Evolutionary conservation across 2,113 vertebrate genomes (phyloP).

Genomic region (Halichoerus grypus): DNA sequence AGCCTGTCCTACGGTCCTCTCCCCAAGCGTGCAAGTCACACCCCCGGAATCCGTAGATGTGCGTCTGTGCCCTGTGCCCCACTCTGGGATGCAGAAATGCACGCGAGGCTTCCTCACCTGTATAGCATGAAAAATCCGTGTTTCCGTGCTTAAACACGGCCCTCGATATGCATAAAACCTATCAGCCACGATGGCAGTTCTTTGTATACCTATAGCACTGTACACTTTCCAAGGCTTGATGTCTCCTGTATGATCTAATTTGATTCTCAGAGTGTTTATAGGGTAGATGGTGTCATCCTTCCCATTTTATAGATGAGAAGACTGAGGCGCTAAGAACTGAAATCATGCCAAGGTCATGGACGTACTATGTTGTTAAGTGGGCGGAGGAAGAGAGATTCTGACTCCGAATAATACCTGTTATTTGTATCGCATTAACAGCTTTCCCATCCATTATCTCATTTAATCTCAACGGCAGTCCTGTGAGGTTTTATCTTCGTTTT

Average conservation of each 20-base stretch:
- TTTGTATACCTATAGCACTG: not conserved
- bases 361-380: conserved; percentile 31
- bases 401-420: conserved; percentile 5
- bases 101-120: conserved; percentile 64
- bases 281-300: conserved; percentile 5
- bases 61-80: not conserved
- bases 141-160: conserved; percentile 43
- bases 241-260: not conserved
- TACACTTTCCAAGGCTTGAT: not conserved
- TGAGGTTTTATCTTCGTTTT: conserved; percentile 73
- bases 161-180: conserved; percentile 3
- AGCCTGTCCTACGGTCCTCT: not conserved
- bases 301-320: conserved; percentile 80
- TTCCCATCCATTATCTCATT: conserved; percentile 66
- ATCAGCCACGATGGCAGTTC: not conserved
- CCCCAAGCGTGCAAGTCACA: conserved; percentile 66
- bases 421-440: conserved; percentile 57
- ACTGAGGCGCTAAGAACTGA: conserved; percentile 55
- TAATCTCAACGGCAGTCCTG: conserved; percentile 58
- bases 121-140: conserved; percentile 20
- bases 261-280: conserved; percentile 8
- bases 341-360: conserved; percentile 76
- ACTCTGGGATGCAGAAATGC: conserved; percentile 47
- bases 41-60: conserved; percentile 63
- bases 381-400: not conserved